Percentiles rank a stretch among this genome's conserved stretches.
Evolutionary conservation across 1,140 invertebrate genomes (phyloP).

Genomic region (Schmidtea mediterranea): DNA sequence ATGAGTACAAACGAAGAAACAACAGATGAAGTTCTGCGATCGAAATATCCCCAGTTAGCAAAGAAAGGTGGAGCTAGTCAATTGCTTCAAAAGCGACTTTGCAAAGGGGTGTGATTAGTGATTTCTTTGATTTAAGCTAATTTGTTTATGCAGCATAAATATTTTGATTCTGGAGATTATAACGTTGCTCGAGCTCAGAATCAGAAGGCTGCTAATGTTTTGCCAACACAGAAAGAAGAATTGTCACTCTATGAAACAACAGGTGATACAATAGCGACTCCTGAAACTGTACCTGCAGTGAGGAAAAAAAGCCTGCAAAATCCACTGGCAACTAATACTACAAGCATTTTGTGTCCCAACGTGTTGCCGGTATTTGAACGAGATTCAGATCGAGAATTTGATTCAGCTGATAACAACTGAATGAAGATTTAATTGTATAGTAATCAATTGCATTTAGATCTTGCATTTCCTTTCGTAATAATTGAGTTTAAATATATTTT

Average conservation of each 20-base stretch:
- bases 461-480: no score
- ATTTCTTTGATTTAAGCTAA: no score
- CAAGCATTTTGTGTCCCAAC: no score
- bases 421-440: no score
- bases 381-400: no score
- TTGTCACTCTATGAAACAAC: background rate
- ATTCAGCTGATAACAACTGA: no score
- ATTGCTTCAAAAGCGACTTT: background rate
- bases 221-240: background rate
- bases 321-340: no score
- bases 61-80: background rate
- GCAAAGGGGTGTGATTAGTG: background rate
- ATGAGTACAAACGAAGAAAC: background rate
- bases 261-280: background rate
- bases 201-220: background rate
- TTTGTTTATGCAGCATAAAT: background rate
- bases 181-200: background rate
- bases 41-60: background rate
- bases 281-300: background rate
- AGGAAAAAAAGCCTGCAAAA: background rate
- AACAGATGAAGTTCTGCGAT: background rate
- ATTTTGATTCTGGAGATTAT: constrained; percentile 6
- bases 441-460: no score
- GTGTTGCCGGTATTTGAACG: no score
- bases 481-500: no score